Conservation (phyloP, 2,888 invertebrate species). For the Lasioglossum vierecki region DNA sequence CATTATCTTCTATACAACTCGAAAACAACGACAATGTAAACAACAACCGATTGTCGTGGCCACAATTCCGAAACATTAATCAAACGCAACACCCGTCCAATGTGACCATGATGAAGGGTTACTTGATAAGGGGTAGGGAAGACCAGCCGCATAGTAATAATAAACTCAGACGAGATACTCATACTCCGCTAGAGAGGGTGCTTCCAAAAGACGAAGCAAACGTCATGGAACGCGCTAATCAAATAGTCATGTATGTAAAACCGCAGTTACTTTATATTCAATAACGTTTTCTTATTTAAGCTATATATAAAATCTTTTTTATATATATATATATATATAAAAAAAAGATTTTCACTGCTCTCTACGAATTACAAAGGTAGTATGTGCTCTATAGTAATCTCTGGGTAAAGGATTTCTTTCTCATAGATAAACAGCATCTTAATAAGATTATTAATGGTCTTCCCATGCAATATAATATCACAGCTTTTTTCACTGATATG, state of each 20-base stretch:
- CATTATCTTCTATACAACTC: constrained; percentile 83
- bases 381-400: constrained; percentile 68
- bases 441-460: constrained; percentile 66
- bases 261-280: constrained; percentile 63
- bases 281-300: constrained; percentile 70
- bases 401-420: constrained; percentile 74
- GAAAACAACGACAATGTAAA: constrained; percentile 85
- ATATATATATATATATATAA: constrained; percentile 36
- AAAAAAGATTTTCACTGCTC: constrained; percentile 61
- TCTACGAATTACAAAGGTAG: constrained; percentile 63
- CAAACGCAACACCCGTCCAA: constrained; percentile 80
- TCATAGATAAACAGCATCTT: constrained; percentile 67
- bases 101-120: constrained; percentile 77
- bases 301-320: constrained; percentile 43
- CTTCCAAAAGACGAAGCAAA: constrained; percentile 90
- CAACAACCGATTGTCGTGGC: constrained; percentile 86
- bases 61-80: constrained; percentile 85
- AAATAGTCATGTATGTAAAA: constrained; percentile 93
- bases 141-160: constrained; percentile 82
- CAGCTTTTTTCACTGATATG: constrained; percentile 55
- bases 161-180: constrained; percentile 82
- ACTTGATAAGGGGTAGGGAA: constrained; percentile 80
- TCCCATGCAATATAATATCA: constrained; percentile 61
- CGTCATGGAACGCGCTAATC: constrained; percentile 93
- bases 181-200: constrained; percentile 86